Percentiles rank a stretch among this genome's conserved stretches.
Conservation (phyloP, 2,888 invertebrate species). For the Nipponacmea schrenckii region DNA sequence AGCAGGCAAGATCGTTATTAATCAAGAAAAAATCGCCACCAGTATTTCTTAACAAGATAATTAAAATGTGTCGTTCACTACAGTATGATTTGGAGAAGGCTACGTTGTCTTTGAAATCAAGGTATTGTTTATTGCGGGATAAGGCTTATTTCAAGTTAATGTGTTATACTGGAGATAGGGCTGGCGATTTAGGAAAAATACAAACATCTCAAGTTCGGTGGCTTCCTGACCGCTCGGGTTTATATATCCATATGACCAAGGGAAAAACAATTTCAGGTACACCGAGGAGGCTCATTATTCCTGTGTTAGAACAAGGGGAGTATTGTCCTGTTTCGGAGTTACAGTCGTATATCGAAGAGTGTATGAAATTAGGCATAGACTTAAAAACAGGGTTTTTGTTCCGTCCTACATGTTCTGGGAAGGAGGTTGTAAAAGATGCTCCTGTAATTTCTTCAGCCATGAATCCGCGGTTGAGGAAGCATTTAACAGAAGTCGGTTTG, state of each 20-base stretch:
- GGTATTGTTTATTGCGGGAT: too few species aligned
- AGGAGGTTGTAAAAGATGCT: conserved; percentile 5
- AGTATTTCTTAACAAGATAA: neutral
- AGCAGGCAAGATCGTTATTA: neutral
- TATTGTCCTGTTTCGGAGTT: neutral
- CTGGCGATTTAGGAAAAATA: too few species aligned
- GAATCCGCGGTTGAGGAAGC: conserved; percentile 10
- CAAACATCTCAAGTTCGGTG: too few species aligned
- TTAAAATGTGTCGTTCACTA: too few species aligned
- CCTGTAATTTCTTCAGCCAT: conserved; percentile 14
- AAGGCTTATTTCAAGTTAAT: too few species aligned
- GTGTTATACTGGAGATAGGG: too few species aligned
- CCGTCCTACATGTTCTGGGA: conserved; percentile 6
- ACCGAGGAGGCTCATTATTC: neutral
- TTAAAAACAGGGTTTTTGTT: conserved; percentile 15
- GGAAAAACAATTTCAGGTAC: too few species aligned
- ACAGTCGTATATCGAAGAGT: neutral
- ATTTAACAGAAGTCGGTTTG: conserved; percentile 6
- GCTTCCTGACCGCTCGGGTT: too few species aligned
- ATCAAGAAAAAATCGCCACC: neutral
- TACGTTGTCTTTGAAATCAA: too few species aligned
- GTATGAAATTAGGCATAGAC: neutral
- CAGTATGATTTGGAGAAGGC: too few species aligned
- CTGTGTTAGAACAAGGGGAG: neutral
- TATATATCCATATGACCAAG: too few species aligned